Evolutionary conservation across 2,797 vertebrate genomes (phyloP).

Genomic region (Parauchenoglanis punctatus): DNA sequence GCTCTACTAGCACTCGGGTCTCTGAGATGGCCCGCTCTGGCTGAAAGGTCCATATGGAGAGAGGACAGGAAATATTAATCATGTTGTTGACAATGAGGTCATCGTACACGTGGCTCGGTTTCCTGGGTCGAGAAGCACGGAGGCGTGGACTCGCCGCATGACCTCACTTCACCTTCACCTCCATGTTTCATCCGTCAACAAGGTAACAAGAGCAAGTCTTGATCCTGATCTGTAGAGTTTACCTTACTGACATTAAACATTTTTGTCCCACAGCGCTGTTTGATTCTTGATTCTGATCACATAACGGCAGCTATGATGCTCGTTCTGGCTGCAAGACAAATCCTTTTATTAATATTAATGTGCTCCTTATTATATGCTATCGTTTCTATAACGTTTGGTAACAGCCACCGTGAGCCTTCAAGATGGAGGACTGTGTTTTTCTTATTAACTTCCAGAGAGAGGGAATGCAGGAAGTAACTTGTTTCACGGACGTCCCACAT

Average conservation of each 20-base stretch:
- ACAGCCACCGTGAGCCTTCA: background rate
- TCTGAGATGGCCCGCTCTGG: conserved; percentile 66
- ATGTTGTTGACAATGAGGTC: conserved; percentile 72
- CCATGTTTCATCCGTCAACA: background rate
- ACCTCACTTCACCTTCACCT: background rate
- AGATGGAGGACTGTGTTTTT: background rate
- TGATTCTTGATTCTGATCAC: background rate
- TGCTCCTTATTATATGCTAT: background rate
- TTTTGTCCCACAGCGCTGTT: background rate
- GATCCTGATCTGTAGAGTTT: conserved; percentile 2
- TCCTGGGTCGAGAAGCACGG: conserved; percentile 29
- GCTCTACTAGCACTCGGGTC: conserved; percentile 48
- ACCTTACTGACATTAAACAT: background rate
- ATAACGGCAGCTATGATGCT: background rate
- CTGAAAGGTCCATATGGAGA: conserved; percentile 64
- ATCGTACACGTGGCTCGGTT: conserved; percentile 58
- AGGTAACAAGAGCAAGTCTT: background rate
- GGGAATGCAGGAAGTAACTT: background rate
- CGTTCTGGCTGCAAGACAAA: background rate
- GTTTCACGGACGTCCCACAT: background rate
- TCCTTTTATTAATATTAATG: background rate
- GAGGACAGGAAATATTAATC: conserved; percentile 75
- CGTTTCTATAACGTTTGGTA: background rate
- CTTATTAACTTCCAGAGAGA: background rate
- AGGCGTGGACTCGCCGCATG: background rate